Evolutionary conservation across 2,113 vertebrate species (phyloP).

Genomic region (Oncorhynchus gorbuscha): DNA sequence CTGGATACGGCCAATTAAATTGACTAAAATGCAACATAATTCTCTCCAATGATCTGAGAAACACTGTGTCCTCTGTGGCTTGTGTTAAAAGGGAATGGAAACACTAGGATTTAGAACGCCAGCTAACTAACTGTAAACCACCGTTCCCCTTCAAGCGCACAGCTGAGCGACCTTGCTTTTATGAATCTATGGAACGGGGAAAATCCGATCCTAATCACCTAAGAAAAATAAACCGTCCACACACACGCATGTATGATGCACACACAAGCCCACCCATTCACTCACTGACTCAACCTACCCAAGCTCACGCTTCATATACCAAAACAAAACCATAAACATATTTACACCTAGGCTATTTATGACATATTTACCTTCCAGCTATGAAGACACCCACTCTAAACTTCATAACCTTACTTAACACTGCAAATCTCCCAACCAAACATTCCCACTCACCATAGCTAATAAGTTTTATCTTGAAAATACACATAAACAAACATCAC

Average conservation of each 20-base stretch:
- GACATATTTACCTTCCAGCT: constrained; percentile 47
- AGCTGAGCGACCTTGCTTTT: constrained; percentile 16
- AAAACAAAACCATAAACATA: constrained; percentile 60
- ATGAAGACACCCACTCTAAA: constrained; percentile 10
- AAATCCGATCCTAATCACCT: constrained; percentile 20
- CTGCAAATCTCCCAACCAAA: not conserved
- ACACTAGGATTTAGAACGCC: too few species aligned
- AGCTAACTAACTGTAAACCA: too few species aligned
- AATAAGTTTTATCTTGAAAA: not conserved
- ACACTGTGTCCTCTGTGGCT: not conserved
- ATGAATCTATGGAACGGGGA: constrained; percentile 4
- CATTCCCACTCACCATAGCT: not conserved
- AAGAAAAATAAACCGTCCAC: constrained; percentile 28
- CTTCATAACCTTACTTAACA: constrained; percentile 12
- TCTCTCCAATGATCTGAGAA: not conserved
- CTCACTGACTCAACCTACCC: constrained; percentile 41
- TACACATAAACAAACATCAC: not conserved
- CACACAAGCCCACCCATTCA: constrained; percentile 56
- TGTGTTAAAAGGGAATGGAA: not conserved
- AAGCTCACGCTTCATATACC: constrained; percentile 46
- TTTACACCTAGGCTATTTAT: constrained; percentile 52
- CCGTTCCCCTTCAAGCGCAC: not conserved
- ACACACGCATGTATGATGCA: not conserved
- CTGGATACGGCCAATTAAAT: not conserved
- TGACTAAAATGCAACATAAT: not conserved